Conservation (phyloP, 2,113 vertebrate genomes). For the Tauraco erythrolophus region DNA sequence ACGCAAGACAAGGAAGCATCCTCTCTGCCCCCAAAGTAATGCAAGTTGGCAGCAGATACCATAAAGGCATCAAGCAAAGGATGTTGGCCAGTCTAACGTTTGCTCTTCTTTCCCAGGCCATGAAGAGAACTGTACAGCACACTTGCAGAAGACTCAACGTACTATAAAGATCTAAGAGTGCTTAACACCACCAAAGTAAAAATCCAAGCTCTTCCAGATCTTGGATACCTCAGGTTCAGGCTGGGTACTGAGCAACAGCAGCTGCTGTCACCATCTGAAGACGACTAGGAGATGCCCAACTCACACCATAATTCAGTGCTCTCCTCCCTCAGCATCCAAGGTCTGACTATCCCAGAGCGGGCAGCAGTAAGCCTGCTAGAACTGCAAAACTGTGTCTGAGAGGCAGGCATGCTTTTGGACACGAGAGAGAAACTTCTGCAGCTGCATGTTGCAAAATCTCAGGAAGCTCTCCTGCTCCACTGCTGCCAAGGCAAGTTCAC, state of each 20-base stretch:
- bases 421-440: not conserved
- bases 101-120: not conserved
- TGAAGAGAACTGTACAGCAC: not conserved
- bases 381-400: not conserved
- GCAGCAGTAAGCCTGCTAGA: not conserved
- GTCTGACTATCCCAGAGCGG: accelerated
- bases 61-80: not conserved
- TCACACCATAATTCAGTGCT: not conserved
- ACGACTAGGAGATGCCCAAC: not conserved
- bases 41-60: not conserved
- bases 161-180: not conserved
- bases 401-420: not conserved
- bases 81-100: not conserved
- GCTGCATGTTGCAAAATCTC: not conserved
- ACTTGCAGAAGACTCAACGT: not conserved
- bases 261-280: not conserved
- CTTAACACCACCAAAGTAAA: not conserved
- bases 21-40: not conserved
- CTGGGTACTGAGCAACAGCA: not conserved
- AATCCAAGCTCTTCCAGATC: not conserved
- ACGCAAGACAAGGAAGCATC: not conserved
- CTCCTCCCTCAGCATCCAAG: not conserved
- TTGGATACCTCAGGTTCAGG: not conserved
- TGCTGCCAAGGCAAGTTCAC: not conserved
- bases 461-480: not conserved